These are phyloP conservation scores for Callochromis pleurospilus DNA, from an alignment of 2,113 vertebrate genomes.

Conservation along the genomic window DNA sequence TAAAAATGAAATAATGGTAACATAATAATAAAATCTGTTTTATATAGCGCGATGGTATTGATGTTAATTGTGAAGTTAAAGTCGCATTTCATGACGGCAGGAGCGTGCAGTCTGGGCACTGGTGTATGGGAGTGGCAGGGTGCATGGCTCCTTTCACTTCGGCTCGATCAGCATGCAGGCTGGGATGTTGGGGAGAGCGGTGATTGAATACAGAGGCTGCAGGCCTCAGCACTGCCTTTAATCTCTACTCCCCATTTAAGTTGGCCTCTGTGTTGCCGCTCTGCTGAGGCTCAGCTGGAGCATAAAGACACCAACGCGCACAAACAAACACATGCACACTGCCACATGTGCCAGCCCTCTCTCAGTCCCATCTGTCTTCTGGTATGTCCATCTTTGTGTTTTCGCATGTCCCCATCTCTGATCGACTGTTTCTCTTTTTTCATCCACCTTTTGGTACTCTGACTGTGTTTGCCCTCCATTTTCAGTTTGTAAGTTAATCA, in stretches of 20 bases:
- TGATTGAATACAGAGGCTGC: conserved; percentile 88
- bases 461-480: neutral
- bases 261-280: conserved; percentile 69
- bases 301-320: conserved; percentile 79
- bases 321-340: conserved; percentile 65
- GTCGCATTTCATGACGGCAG: neutral
- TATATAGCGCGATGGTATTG: neutral
- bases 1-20: neutral
- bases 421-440: neutral
- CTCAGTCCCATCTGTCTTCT: conserved; percentile 42
- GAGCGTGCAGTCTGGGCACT: conserved; percentile 37
- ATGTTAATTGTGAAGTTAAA: neutral
- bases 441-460: neutral
- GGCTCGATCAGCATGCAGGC: conserved; percentile 86
- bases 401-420: neutral
- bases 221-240: conserved; percentile 78
- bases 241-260: conserved; percentile 85
- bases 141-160: conserved; percentile 86
- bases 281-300: conserved; percentile 82
- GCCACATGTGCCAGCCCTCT: conserved; percentile 12
- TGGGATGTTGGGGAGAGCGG: conserved; percentile 76
- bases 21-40: neutral
- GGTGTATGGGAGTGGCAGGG: conserved; percentile 63
- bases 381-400: conserved; percentile 18
- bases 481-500: neutral